Conservation (phyloP, 2,888 invertebrate genomes). For the Lochmaea capreae region DNA sequence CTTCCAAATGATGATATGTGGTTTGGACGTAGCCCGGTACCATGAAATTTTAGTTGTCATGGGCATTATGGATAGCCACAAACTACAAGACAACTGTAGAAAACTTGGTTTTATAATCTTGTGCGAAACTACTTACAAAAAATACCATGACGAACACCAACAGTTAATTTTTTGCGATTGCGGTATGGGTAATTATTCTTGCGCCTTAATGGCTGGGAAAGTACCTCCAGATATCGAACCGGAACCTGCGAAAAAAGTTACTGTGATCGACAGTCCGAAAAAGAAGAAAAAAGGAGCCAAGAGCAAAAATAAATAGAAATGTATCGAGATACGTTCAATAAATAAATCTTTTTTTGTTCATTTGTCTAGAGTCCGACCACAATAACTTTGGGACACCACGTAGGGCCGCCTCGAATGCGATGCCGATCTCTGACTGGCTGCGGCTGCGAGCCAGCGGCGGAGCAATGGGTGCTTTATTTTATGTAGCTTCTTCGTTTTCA, state of each 20-base stretch:
- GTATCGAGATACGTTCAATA: background rate
- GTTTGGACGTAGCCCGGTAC: conserved; percentile 58
- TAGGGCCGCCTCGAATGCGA: too few relatives aligned
- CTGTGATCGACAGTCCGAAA: conserved; percentile 25
- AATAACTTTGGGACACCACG: too few relatives aligned
- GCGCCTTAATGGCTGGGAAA: conserved; percentile 60
- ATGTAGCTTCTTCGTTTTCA: too few relatives aligned
- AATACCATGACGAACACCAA: conserved; percentile 63
- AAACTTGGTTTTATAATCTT: conserved; percentile 55
- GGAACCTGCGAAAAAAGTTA: conserved; percentile 9
- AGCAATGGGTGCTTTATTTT: too few relatives aligned
- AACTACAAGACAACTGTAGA: conserved; percentile 57
- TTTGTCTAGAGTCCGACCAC: too few relatives aligned
- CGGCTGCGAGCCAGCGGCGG: too few relatives aligned
- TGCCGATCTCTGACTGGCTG: too few relatives aligned
- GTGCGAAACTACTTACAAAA: conserved; percentile 64
- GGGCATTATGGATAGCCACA: conserved; percentile 57
- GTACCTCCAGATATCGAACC: conserved; percentile 52
- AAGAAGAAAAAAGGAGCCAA: conserved; percentile 19
- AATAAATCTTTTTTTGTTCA: too few relatives aligned
- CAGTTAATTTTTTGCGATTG: conserved; percentile 67
- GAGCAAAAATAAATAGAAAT: conserved; percentile 33
- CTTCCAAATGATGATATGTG: conserved; percentile 46
- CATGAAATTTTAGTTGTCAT: conserved; percentile 56
- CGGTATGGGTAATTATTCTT: conserved; percentile 67